Evolutionary conservation across 2,113 vertebrate species (phyloP).

Genomic region (Chaetura pelagica): DNA sequence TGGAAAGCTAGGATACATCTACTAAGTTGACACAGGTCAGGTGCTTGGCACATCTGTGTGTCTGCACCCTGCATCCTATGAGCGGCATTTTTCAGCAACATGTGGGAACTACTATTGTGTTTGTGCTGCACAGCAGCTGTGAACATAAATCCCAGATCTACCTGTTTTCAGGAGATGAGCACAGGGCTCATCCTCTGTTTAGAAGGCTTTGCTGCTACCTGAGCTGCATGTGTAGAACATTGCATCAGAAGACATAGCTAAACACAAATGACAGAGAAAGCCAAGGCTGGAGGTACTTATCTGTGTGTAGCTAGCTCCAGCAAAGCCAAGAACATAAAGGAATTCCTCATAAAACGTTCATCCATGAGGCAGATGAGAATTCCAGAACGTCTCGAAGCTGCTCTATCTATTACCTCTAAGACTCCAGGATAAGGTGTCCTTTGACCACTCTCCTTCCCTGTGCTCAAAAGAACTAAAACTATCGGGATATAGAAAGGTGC

Average conservation of each 20-base stretch:
- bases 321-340: not conserved
- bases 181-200: not conserved
- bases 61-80: not conserved
- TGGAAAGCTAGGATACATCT: not conserved
- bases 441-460: not conserved
- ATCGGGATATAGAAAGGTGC: not conserved
- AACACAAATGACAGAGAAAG: not conserved
- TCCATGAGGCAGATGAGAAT: not conserved
- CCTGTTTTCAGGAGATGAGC: not conserved
- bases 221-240: not conserved
- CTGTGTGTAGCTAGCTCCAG: not conserved
- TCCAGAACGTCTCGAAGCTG: not conserved
- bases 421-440: not conserved
- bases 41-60: not conserved
- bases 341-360: not conserved
- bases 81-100: not conserved
- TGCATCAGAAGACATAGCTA: accelerated
- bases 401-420: not conserved
- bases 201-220: not conserved
- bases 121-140: not conserved
- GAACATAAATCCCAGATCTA: not conserved
- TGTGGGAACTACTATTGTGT: not conserved
- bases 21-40: not conserved
- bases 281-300: not conserved
- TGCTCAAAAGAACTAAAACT: not conserved